Base-by-base conservation (phyloP, 2,888 invertebrate species). In the Drosophila antonietae region DNA sequence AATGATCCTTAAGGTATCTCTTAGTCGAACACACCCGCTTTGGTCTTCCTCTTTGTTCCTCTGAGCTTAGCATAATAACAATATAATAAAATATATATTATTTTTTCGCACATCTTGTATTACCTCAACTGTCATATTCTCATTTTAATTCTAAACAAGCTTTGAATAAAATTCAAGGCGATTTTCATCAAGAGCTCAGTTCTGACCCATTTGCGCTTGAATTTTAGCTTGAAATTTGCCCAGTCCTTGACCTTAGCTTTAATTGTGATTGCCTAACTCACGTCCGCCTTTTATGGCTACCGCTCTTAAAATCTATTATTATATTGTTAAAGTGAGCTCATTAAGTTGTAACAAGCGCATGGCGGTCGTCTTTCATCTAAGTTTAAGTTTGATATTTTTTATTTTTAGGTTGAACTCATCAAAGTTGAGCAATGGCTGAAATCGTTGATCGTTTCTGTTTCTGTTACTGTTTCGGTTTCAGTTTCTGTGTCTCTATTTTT, bases 231-330 rank as follows among this genome's bases (percentile, higher is more conserved):
- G 37, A 67, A 52, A 52, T 67, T 58, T 68, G 20, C 43, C 47
- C 73, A 88, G 85, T 76, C 88, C 88, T 83, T 88, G 83, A 83
- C 88, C 83, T 79, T 68, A 69, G 56, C 57, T 52, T 58, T 46
- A 39, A 31, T 37, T 28, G 56, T 33, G 55, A 20, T 44, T 47
- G 61, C 39, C 57, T 35, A 39, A 44, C 73, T 74, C 80, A 79
- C 77, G 77, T 78, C 28, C 60, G 51, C 33, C 46, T 72, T 77
- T 79, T 60, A 76, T 80, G 80, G 76, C 79, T 59, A 73, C 66
- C 68, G 68, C 78, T 67, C 55, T 68, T 65, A 78, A 86, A 80
- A 73, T 75, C 49, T 80, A 65, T 67, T 75, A 79, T 70, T 81
- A 64, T 72, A 68, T 84, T 78, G 58, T 76, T 81, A 65, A 66